Evolutionary conservation across 2,888 invertebrate species (phyloP).

Genomic region (Lasioglossum oenotherae): DNA sequence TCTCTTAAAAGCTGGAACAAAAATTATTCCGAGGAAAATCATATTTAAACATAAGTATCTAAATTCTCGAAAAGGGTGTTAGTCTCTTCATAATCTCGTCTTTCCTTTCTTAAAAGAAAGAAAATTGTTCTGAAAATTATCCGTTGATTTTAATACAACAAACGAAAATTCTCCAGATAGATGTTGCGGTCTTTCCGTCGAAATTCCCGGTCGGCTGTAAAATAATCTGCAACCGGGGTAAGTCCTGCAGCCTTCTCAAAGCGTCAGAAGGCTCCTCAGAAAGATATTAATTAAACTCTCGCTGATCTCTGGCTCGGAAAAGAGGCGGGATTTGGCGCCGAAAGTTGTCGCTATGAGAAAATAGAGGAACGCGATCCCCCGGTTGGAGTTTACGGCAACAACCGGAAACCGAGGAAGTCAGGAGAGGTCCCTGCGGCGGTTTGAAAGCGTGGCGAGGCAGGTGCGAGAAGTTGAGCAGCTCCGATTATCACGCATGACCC

Average conservation of each 20-base stretch:
- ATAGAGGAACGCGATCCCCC: constrained; percentile 19
- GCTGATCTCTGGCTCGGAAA: neutral
- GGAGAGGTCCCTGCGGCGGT: constrained; percentile 42
- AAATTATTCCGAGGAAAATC: neutral
- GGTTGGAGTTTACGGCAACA: constrained; percentile 51
- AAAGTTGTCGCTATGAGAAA: neutral
- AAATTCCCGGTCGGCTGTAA: neutral
- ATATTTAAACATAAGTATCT: neutral
- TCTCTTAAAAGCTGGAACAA: neutral
- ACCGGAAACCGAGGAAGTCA: constrained; percentile 39
- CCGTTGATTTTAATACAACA: neutral
- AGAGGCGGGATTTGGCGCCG: neutral
- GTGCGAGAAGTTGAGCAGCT: constrained; percentile 62
- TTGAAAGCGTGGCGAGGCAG: constrained; percentile 49
- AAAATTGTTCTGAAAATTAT: neutral
- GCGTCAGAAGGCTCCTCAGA: neutral
- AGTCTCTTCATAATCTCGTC: neutral
- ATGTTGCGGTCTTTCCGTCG: neutral
- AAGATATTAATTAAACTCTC: neutral
- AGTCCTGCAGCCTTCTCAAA: neutral
- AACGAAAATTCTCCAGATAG: neutral
- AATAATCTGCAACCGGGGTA: neutral
- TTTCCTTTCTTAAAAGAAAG: neutral
- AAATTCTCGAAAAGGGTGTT: neutral
- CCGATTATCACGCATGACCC: constrained; percentile 66